Conservation (phyloP, 2,113 vertebrate genomes). For the Isichthys henryi region DNA sequence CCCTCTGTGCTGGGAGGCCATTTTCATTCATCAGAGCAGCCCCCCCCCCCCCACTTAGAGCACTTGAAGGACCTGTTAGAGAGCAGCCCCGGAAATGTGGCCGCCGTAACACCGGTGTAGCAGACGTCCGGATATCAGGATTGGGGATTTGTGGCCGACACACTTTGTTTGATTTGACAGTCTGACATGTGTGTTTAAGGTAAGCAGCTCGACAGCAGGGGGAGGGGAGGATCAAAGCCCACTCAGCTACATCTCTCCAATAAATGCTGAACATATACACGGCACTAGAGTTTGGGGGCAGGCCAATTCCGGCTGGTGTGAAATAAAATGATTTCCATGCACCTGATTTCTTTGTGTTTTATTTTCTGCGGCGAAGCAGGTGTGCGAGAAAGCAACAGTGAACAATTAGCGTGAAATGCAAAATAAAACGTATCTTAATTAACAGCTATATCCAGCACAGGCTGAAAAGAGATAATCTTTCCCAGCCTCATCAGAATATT, state of each 20-base stretch:
- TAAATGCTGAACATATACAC: not conserved
- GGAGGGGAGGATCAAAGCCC: not conserved
- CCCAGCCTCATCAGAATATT: not conserved
- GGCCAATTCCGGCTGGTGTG: not conserved
- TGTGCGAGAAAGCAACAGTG: not conserved
- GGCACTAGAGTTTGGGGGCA: not conserved
- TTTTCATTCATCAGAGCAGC: conserved; percentile 83
- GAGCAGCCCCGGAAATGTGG: conserved; percentile 58
- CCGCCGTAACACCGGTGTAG: conserved; percentile 17
- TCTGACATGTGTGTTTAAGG: conserved; percentile 32
- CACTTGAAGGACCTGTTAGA: conserved; percentile 68
- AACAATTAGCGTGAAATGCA: not conserved
- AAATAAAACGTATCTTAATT: not conserved
- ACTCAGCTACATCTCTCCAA: not conserved
- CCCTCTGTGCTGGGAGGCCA: conserved; percentile 64
- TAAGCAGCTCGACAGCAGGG: conserved; percentile 14
- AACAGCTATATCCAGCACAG: not conserved
- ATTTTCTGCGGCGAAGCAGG: not conserved
- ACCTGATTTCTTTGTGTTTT: not conserved
- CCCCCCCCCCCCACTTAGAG: conserved; percentile 83
- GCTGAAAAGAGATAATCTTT: not conserved
- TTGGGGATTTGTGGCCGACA: conserved; percentile 39
- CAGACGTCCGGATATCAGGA: conserved; percentile 31
- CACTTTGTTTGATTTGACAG: conserved; percentile 50
- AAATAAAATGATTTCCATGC: not conserved